Percentiles rank a stretch among this genome's conserved stretches.
Evolutionary conservation across 2,113 vertebrate species (phyloP).

Genomic region (Chlorocebus sabaeus): DNA sequence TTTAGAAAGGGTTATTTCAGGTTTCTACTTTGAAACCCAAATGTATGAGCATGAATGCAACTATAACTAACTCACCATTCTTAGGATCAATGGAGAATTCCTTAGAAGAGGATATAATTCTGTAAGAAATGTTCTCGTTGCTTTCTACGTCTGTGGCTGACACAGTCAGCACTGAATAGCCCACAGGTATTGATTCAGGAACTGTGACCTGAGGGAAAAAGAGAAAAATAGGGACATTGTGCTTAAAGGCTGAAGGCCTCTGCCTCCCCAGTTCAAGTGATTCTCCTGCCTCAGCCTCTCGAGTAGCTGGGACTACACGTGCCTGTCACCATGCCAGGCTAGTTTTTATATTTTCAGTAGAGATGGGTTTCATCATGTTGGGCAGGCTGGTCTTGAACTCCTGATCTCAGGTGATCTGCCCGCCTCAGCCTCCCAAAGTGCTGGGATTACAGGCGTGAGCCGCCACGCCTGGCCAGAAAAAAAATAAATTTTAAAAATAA

Average conservation of each 20-base stretch:
- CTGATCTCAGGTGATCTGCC: no score
- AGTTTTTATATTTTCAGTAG: no score
- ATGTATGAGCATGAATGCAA: not conserved
- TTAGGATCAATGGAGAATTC: constrained; percentile 87
- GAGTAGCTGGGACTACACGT: no score
- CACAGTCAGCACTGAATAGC: constrained; percentile 83
- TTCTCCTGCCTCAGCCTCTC: no score
- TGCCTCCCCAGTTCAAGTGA: no score
- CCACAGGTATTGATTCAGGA: constrained; percentile 82
- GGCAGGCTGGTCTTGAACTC: no score
- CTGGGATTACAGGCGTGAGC: no score
- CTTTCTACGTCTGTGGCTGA: constrained; percentile 86
- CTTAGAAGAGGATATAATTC: constrained; percentile 85
- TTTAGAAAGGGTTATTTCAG: constrained; percentile 8
- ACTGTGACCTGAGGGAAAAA: constrained; percentile 84
- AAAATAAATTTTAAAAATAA: not conserved
- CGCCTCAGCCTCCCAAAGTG: no score
- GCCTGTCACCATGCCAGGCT: no score
- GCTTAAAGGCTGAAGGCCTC: not conserved
- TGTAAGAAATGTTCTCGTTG: constrained; percentile 87
- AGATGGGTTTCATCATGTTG: no score
- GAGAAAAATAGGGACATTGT: not conserved
- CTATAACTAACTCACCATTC: constrained; percentile 85
- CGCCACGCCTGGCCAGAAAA: no score
- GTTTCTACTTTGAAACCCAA: not conserved